phyloP scores from a whole-genome alignment of 2,888 invertebrate genomes.

The Caradrina kadenii region DNA sequence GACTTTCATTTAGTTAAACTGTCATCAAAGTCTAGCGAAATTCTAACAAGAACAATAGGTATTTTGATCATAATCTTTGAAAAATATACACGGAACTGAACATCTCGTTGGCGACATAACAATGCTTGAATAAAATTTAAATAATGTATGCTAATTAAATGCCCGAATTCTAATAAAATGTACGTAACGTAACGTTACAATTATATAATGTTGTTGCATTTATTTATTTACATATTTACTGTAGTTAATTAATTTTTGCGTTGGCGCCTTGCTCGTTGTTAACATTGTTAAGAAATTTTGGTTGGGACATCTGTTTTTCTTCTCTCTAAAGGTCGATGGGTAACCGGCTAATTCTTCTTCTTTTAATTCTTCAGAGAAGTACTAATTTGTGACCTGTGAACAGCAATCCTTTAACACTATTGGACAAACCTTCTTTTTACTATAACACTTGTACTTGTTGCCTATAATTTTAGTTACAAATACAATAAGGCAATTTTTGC shows the following conservation, averaged over 20 bases:
- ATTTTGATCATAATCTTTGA: conserved; percentile 50
- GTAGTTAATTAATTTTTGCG: conserved; percentile 32
- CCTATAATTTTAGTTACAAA: no score
- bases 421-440: no score
- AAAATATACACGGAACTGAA: conserved; percentile 60
- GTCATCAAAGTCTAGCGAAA: conserved; percentile 20
- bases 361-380: no score
- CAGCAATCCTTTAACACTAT: no score
- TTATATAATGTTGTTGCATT: conserved; percentile 56
- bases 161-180: conserved; percentile 56
- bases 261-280: conserved; percentile 25
- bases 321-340: no score
- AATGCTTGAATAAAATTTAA: conserved; percentile 55
- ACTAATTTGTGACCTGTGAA: no score
- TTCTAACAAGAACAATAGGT: conserved; percentile 49
- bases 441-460: no score
- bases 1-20: conserved; percentile 3
- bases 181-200: conserved; percentile 43
- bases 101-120: conserved; percentile 44
- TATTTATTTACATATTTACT: conserved; percentile 48
- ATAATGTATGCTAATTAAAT: conserved; percentile 56
- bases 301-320: background rate
- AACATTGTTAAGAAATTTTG: conserved; percentile 15
- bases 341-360: no score
- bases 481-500: no score